phyloP scores from a whole-genome alignment of 2,797 vertebrate genomes.

The Cheirogaleus major region DNA sequence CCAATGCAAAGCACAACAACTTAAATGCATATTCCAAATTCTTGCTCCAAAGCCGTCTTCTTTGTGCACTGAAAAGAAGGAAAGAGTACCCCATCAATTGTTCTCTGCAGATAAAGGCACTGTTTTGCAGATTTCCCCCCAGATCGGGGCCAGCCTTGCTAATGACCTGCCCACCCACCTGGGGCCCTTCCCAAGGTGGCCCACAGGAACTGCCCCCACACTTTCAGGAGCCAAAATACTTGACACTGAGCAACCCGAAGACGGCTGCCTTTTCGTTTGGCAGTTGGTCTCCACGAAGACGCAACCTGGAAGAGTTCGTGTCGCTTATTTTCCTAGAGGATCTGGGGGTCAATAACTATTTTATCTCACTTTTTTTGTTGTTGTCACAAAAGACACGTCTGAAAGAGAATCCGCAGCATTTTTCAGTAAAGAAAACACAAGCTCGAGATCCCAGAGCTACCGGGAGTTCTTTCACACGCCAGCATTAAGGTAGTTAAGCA shows the following conservation, averaged over 20 bases:
- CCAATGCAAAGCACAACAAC: slow-evolving; percentile 73
- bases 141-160: slow-evolving; percentile 66
- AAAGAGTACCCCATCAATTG: slow-evolving; percentile 79
- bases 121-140: slow-evolving; percentile 73
- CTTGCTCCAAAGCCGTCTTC: slow-evolving; percentile 76
- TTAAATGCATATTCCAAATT: slow-evolving; percentile 80
- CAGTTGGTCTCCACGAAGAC: neutral
- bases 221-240: neutral
- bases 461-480: neutral
- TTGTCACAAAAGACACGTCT: neutral
- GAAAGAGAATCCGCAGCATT: neutral
- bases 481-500: slow-evolving; percentile 13
- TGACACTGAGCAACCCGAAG: neutral
- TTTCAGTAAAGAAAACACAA: slow-evolving; percentile 6
- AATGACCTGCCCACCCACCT: slow-evolving; percentile 80
- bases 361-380: neutral
- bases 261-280: neutral
- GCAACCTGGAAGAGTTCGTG: neutral
- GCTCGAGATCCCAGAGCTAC: slow-evolving; percentile 1
- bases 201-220: slow-evolving; percentile 45
- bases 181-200: slow-evolving; percentile 70
- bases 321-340: slow-evolving; percentile 15
- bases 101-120: slow-evolving; percentile 76
- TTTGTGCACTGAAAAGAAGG: slow-evolving; percentile 77
- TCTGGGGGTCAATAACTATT: neutral